phyloP scores from a whole-genome alignment of 2,113 vertebrate species.

The Rhynchomys soricoides region DNA sequence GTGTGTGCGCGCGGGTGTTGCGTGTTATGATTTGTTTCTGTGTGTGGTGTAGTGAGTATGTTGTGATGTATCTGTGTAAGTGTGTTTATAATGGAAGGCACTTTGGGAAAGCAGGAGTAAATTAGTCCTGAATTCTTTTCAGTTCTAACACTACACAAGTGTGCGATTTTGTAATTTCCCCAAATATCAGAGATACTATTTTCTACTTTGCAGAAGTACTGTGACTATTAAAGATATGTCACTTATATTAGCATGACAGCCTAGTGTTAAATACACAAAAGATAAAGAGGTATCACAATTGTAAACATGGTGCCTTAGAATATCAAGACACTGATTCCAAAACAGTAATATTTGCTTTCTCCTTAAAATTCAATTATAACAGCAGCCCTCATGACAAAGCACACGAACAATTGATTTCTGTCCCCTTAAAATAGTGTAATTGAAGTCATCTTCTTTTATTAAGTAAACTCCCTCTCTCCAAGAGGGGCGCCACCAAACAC shows the following conservation, averaged over 20 bases:
- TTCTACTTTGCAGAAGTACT: background rate
- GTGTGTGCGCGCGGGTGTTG: background rate
- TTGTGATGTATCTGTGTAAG: background rate
- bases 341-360: conserved; percentile 54
- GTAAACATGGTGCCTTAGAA: background rate
- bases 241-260: background rate
- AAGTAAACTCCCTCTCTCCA: conserved; percentile 45
- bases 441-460: background rate
- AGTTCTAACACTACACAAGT: background rate
- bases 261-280: background rate
- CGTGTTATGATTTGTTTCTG: background rate
- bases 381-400: background rate
- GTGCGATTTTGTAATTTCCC: background rate
- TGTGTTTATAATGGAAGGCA: background rate
- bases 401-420: background rate
- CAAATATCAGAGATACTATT: background rate
- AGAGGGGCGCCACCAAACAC: conserved; percentile 24
- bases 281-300: background rate
- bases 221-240: background rate
- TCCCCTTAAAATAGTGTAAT: background rate
- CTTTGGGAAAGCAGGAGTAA: conserved; percentile 1
- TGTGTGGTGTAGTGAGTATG: background rate
- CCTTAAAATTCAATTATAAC: background rate
- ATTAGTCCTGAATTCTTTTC: background rate
- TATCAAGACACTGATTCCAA: conserved; percentile 9